These are phyloP conservation scores for Drosophila pallidifrons DNA, from an alignment of 1,140 invertebrate species.

Conservation along the genomic window DNA sequence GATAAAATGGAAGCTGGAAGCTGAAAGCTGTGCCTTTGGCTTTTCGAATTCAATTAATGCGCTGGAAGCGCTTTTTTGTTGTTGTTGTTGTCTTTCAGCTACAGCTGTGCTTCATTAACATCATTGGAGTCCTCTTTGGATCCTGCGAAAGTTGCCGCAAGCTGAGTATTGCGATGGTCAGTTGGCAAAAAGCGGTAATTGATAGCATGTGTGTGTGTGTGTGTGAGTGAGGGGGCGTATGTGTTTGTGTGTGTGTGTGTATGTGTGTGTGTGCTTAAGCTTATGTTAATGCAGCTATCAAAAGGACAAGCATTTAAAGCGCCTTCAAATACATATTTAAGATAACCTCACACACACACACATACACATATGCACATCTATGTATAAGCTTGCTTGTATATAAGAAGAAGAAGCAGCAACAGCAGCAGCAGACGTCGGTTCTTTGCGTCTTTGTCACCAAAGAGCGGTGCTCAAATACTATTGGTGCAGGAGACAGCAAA, in stretches of 20 bases:
- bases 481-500: slow-evolving; percentile 80
- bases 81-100: neutral
- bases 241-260: neutral
- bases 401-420: slow-evolving; percentile 26
- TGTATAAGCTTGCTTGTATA: slow-evolving; percentile 16
- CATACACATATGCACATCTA: neutral
- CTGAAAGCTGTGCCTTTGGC: neutral
- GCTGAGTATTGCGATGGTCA: slow-evolving; percentile 2
- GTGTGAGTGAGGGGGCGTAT: neutral
- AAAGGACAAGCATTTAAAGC: slow-evolving; percentile 5
- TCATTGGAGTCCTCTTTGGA: neutral
- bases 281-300: slow-evolving; percentile 16
- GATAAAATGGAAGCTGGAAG: neutral
- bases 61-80: neutral
- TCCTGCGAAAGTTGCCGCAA: neutral
- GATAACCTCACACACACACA: slow-evolving; percentile 18
- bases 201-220: neutral
- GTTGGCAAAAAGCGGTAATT: slow-evolving; percentile 3
- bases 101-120: slow-evolving; percentile 12
- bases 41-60: neutral
- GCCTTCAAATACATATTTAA: slow-evolving; percentile 1
- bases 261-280: neutral
- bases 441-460: slow-evolving; percentile 69
- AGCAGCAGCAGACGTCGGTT: slow-evolving; percentile 32
- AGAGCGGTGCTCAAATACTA: slow-evolving; percentile 69